Evolutionary conservation across 2,797 vertebrate species (phyloP), one percentile per base, ranked within the genome.

Genomic region (Smutsia gigantea): DNA sequence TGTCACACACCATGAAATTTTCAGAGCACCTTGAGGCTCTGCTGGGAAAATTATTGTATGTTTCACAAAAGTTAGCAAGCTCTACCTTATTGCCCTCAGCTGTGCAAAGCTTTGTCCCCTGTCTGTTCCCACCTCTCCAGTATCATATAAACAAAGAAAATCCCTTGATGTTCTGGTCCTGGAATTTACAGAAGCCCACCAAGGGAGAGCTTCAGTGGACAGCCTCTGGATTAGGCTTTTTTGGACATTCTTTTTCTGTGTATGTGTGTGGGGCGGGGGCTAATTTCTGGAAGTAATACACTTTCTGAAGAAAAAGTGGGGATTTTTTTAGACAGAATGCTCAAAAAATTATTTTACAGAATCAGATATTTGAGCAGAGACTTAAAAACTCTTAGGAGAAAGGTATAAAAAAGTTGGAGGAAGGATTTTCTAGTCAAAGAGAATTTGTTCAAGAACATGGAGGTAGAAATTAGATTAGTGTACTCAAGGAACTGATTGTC

Each of bases 11-110:
- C 14, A 55, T 61, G 59, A 57, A 59, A 68, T 51, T 69, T 95
- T 86, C 39, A 55, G 59, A 66, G 34, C 18, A 87, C 27, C 59
- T 49, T 92, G 46, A 84, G 37, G 8, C 5, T 4, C 11, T 92
- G 23, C 34, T 90, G 31, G 68, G 7, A 87, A 87, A 63, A 68
- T 93, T 75, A 75, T 17, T 84, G 1, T 23, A 85, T 34, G 12
- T 89, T 83, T 94, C n/a, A 92, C 29, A 78, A 94, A 77, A 63
- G 34, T 66, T 77, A 72, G 46, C 23, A 69, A 74, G 29, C 27
- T 94, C 71, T 31, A 31, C 13, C 74, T 97, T 86, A 94, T 93
- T 77, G n/a, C 2, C 23, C 4, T 78, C 75, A 75, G 42, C n/a
- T 79, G 7, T 61, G 3, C 57, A 93, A 89, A 92, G 7, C 13